These are phyloP conservation scores for Pachycephus smyrnensis DNA, from an alignment of 2,888 invertebrate genomes.

Conservation along the genomic window DNA sequence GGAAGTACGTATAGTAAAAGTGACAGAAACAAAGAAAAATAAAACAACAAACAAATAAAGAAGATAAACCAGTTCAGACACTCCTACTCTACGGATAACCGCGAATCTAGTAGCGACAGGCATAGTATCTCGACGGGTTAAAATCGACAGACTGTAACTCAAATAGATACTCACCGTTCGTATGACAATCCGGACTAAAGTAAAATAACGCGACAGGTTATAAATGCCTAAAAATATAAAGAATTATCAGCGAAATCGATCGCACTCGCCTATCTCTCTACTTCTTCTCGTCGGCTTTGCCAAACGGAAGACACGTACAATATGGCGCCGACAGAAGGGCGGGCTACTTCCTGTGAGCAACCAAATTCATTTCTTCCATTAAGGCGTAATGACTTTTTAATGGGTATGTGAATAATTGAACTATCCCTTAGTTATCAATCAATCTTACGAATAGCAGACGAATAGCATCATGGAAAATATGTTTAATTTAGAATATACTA, in stretches of 20 bases:
- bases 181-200: background rate
- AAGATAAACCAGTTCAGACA: background rate
- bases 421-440: background rate
- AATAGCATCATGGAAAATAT: background rate
- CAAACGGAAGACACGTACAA: constrained; percentile 49
- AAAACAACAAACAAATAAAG: background rate
- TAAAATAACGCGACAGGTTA: background rate
- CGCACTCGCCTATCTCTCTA: constrained; percentile 3
- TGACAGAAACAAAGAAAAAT: background rate
- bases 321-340: constrained; percentile 49
- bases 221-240: background rate
- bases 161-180: background rate
- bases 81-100: constrained; percentile 24
- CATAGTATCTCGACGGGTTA: background rate
- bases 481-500: background rate
- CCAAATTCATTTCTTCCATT: background rate
- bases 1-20: background rate
- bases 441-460: background rate
- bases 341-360: constrained; percentile 46
- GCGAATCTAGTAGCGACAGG: constrained; percentile 10
- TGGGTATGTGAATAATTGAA: background rate
- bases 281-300: constrained; percentile 26
- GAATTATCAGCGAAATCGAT: constrained; percentile 14
- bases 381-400: background rate
- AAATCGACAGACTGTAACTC: background rate